A percentile compares a stretch with the other conserved stretches of the same genome.
phyloP scores from a whole-genome alignment of 2,797 vertebrate species.

The Hybognathus amarus region DNA sequence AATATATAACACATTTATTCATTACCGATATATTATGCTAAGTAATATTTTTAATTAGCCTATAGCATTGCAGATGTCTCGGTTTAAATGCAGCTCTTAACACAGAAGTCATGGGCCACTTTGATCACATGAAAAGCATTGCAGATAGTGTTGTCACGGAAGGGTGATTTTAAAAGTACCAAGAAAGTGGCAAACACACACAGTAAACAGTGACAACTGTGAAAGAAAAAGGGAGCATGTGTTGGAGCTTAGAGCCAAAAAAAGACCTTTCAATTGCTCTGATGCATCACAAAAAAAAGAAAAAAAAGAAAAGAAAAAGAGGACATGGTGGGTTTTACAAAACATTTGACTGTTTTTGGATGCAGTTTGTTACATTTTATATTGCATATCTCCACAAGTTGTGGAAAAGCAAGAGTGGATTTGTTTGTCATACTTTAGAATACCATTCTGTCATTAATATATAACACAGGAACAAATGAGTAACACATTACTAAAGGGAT shows the following conservation, averaged over 20 bases:
- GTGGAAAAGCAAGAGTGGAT: neutral
- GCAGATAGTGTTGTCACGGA: slow-evolving; percentile 15
- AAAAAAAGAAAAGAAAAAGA: too few relatives aligned
- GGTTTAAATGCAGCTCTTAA: neutral
- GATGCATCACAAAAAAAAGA: neutral
- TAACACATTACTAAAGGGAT: too few relatives aligned
- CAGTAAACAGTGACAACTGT: neutral
- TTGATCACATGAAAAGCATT: slow-evolving; percentile 19
- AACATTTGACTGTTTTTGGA: neutral
- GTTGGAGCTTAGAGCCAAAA: neutral
- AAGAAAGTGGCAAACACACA: neutral
- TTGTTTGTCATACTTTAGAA: neutral
- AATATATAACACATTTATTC: too few relatives aligned
- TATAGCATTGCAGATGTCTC: neutral
- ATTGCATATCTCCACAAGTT: neutral
- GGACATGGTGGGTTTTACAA: neutral
- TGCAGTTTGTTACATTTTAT: neutral
- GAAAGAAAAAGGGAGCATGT: neutral
- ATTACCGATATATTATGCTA: too few relatives aligned
- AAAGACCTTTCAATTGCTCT: neutral
- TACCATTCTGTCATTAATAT: too few relatives aligned
- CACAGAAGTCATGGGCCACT: neutral
- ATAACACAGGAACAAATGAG: too few relatives aligned
- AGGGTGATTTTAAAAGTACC: slow-evolving; percentile 13
- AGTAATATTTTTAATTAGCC: neutral